These are phyloP conservation scores for Micrasema longulum DNA, from an alignment of 1,140 invertebrate species.

Conservation along the genomic window DNA sequence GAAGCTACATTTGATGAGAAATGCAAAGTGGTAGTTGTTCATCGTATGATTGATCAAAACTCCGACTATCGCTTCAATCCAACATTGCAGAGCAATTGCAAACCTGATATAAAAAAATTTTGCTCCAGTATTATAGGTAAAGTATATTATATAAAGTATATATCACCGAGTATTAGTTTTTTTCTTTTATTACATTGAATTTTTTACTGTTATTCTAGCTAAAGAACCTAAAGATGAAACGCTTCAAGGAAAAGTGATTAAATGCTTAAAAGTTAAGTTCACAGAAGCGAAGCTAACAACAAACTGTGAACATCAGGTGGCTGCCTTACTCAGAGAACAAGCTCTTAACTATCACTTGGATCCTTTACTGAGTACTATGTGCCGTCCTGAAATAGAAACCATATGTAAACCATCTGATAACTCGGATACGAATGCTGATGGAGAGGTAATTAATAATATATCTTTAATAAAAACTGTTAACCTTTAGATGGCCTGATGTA, in stretches of 20 bases:
- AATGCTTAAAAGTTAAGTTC: slow-evolving; percentile 82
- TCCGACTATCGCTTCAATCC: slow-evolving; percentile 94
- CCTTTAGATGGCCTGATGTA: no score
- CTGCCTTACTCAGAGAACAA: slow-evolving; percentile 84
- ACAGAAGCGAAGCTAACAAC: slow-evolving; percentile 77
- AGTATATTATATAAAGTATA: background rate
- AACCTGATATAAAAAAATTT: slow-evolving; percentile 78
- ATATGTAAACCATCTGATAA: slow-evolving; percentile 70
- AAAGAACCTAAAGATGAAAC: slow-evolving; percentile 69
- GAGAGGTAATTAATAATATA: slow-evolving; percentile 66
- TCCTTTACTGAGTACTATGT: slow-evolving; percentile 83
- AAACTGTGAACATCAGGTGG: slow-evolving; percentile 86
- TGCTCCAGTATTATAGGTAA: slow-evolving; percentile 78
- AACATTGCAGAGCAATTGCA: slow-evolving; percentile 81
- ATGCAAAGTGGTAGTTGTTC: slow-evolving; percentile 87
- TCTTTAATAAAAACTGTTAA: no score
- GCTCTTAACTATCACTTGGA: slow-evolving; percentile 89
- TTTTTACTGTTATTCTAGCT: slow-evolving; percentile 57
- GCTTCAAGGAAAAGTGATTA: slow-evolving; percentile 75
- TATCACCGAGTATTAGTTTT: no score
- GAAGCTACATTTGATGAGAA: slow-evolving; percentile 85
- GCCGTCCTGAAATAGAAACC: slow-evolving; percentile 76
- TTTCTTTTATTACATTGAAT: slow-evolving; percentile 7
- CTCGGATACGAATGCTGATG: slow-evolving; percentile 67
- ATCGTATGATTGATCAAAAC: slow-evolving; percentile 93